Evolutionary conservation across 1,140 invertebrate species (phyloP).

Genomic region (Saccostrea echinata): DNA sequence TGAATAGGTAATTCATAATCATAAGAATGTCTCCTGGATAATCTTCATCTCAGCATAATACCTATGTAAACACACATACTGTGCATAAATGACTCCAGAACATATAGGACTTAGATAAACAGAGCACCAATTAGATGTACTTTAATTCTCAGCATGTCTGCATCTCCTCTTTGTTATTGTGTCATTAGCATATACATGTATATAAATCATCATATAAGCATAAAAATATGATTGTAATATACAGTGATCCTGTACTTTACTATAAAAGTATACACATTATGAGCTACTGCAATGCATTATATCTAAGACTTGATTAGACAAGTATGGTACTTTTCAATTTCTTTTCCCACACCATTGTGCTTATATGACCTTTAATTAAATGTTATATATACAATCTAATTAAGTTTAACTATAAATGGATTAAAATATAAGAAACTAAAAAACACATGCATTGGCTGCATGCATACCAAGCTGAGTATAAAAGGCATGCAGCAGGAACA

Average conservation of each 20-base stretch:
- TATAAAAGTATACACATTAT: neutral
- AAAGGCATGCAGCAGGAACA: neutral
- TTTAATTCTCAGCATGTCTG: neutral
- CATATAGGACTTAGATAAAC: neutral
- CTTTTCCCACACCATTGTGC: neutral
- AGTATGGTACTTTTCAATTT: neutral
- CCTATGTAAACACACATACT: neutral
- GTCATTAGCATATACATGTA: neutral
- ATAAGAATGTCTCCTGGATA: neutral
- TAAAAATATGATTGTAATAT: neutral
- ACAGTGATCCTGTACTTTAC: too few relatives aligned
- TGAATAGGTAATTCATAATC: neutral
- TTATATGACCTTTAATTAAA: neutral
- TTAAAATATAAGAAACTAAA: neutral
- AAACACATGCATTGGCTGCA: constrained; percentile 20
- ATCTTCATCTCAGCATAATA: neutral
- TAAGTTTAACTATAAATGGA: neutral
- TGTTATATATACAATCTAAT: neutral
- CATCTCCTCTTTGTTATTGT: neutral
- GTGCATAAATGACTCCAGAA: neutral
- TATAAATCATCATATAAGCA: constrained; percentile 13
- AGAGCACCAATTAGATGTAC: neutral
- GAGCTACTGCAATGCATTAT: too few relatives aligned
- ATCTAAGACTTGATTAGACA: too few relatives aligned
- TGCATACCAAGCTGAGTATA: neutral